Percentiles rank a stretch among this genome's conserved stretches.
Evolutionary conservation across 2,888 invertebrate genomes (phyloP).

Genomic region (Smittia sp.): DNA sequence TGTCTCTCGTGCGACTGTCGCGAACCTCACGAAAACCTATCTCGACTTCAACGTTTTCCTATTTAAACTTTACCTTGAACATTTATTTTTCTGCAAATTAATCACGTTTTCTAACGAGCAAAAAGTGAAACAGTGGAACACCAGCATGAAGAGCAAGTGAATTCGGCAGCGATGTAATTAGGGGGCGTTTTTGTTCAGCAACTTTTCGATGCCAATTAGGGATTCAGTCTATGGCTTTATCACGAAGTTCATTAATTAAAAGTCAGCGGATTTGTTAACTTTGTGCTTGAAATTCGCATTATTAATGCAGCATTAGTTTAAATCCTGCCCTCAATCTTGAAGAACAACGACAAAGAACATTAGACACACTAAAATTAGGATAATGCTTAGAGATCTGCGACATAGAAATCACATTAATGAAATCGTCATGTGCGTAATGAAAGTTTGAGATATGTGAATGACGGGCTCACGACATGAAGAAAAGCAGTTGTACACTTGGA

Average conservation of each 20-base stretch:
- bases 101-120: slow-evolving; percentile 29
- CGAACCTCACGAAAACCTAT: not conserved
- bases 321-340: not conserved
- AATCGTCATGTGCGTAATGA: slow-evolving; percentile 7
- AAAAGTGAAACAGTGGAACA: not conserved
- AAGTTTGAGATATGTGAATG: slow-evolving; percentile 9
- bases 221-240: not conserved
- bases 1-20: not conserved
- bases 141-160: slow-evolving; percentile 27
- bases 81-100: slow-evolving; percentile 26
- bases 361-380: too few relatives aligned
- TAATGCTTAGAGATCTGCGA: not conserved
- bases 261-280: not conserved
- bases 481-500: not conserved
- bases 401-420: slow-evolving; percentile 25
- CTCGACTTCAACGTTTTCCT: not conserved
- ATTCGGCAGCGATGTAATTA: slow-evolving; percentile 18
- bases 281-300: not conserved
- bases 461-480: not conserved
- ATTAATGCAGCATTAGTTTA: not conserved
- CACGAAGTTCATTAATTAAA: slow-evolving; percentile 6
- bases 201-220: not conserved
- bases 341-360: not conserved
- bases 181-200: not conserved
- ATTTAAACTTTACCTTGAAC: slow-evolving; percentile 24